These are phyloP conservation scores for Pholis gunnellus DNA, from an alignment of 2,113 vertebrate species.

Conservation along the genomic window DNA sequence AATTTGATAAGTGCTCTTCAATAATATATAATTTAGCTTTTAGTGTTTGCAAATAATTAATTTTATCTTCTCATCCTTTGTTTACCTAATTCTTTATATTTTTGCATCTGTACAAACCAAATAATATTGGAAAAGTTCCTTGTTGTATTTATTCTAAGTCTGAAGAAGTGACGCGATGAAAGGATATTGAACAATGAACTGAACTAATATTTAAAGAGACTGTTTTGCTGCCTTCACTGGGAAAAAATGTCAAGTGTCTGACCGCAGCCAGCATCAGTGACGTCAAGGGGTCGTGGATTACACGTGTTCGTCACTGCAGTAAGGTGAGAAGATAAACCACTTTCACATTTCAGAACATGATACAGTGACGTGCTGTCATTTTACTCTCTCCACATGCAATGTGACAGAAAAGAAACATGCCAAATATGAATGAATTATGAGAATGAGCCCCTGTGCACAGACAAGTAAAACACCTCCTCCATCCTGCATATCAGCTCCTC, in stretches of 20 bases:
- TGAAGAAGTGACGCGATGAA: neutral
- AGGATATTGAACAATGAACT: neutral
- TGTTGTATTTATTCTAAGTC: too few species aligned
- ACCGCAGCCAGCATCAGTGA: neutral
- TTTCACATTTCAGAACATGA: neutral
- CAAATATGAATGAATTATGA: conserved; percentile 3
- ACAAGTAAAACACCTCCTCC: neutral
- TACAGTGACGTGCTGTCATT: conserved; percentile 2
- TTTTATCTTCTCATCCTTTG: neutral
- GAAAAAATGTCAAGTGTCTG: neutral
- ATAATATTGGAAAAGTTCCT: neutral
- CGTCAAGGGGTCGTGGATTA: neutral
- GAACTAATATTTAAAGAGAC: neutral
- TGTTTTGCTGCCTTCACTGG: neutral
- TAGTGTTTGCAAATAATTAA: neutral
- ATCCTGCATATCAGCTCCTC: neutral
- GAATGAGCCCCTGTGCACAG: neutral
- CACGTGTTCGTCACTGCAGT: neutral
- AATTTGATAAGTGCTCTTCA: neutral
- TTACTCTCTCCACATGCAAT: neutral
- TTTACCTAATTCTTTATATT: neutral
- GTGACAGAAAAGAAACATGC: conserved; percentile 6
- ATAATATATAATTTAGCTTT: neutral
- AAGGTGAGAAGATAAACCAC: neutral
- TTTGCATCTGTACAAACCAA: neutral